A percentile compares a stretch with the other conserved stretches of the same genome.
These are phyloP conservation scores for Syrrhaptes paradoxus DNA, from an alignment of 2,113 vertebrate species.

Conservation along the genomic window DNA sequence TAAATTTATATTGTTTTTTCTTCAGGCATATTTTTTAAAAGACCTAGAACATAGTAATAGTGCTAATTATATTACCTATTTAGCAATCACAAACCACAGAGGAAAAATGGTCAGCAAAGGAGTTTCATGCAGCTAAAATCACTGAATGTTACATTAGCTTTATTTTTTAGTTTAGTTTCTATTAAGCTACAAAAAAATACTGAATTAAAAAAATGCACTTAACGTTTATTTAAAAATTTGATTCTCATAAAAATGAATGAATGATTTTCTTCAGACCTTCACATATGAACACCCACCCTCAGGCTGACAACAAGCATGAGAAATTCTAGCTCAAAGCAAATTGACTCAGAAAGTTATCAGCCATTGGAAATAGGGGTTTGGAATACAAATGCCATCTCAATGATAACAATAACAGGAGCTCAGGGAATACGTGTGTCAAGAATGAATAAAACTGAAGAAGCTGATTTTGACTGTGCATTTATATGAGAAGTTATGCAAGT, in stretches of 20 bases:
- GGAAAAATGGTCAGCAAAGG: neutral
- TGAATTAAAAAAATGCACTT: neutral
- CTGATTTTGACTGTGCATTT: neutral
- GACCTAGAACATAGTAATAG: neutral
- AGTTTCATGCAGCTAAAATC: neutral
- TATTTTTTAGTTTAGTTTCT: neutral
- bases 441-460: slow-evolving; percentile 9
- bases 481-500: neutral
- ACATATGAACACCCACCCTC: neutral
- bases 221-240: slow-evolving; percentile 24
- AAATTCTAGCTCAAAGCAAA: slow-evolving; percentile 15
- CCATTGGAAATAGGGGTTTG: neutral
- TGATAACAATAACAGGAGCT: neutral
- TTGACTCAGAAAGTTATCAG: slow-evolving; percentile 46
- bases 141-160: neutral
- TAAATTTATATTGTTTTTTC: neutral
- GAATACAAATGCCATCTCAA: slow-evolving; percentile 33
- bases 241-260: slow-evolving; percentile 19
- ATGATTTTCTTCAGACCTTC: slow-evolving; percentile 25
- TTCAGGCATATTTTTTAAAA: neutral
- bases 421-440: neutral
- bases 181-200: neutral
- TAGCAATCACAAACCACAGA: neutral
- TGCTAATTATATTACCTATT: neutral
- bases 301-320: neutral